Evolutionary conservation across 1,140 invertebrate species (phyloP), one percentile per base, ranked within the genome.

Genomic region (Zaprionus lachaisei): DNA sequence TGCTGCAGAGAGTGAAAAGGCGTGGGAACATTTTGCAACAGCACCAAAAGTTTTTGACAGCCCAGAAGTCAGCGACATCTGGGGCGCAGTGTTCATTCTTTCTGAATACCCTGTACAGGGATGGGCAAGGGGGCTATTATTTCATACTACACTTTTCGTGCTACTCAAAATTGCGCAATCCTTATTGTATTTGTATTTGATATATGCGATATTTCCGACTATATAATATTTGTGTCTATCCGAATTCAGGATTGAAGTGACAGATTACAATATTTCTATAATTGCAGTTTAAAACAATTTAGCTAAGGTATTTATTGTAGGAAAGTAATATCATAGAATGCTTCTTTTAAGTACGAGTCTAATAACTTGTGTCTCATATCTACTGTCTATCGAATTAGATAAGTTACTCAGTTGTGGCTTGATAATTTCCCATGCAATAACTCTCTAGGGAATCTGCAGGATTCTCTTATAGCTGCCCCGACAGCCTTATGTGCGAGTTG

Each of bases 1-100:
- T 24, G 31, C 20, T 38, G 63, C 31, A 77, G 14, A 64, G 67
- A 56, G 56, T 56, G 47, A 62, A 74, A 83, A 81, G 75, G 56
- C 63, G 62, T 66, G 71, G 75, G 67, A 78, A 71, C 38, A 65
- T 81, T 83, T 83, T 65, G 80, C 58, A 78, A 67, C 71, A 71
- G 66, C 73, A 62, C 61, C 20, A 81, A 78, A 85, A 81, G 68
- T 83, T 89, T 81, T 77, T 86, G 72, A 55, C 79, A 80, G 81
- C 85, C 79, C 81, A 84, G 77, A 87, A 87, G 84, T 89, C 84
- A 83, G 54, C 79, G 84, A 84, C 84, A 87, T 81, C 68, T 81
- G 84, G 80, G 75, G 64, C 72, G 54, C 74, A 79, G 79, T 82
- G 76, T 82, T 79, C 68, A 28, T 61, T 61, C 44, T 51, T 38